Evolutionary conservation across 2,888 invertebrate species (phyloP), one percentile per base, ranked within the genome.

Genomic region (Chrysopilus asiliformis): DNA sequence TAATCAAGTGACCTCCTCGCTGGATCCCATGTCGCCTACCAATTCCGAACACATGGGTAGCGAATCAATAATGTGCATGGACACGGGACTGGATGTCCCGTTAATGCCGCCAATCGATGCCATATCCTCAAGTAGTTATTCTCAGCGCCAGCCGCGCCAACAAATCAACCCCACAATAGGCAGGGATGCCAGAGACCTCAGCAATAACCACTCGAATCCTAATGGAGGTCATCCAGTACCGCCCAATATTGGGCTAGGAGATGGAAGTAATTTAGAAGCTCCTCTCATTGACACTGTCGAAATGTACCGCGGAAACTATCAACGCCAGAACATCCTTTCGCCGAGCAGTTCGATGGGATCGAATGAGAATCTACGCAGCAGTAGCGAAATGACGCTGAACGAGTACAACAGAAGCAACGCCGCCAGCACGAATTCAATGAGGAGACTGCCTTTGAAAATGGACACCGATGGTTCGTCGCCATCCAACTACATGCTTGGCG

Each of bases 381-480:
- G 58, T 19, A 56, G 53, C 4, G 60, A 61, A 40, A 60, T 61
- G 46, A 61, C 60, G 8, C 49, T 61, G 27, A 61, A 61, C 40
- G 60, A 61, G 44, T 61, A 60, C 45, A 60, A 61, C 41, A 55
- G 60, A 20, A 50, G 51, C 26, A 43, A 45, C 19, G 50, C 52
- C 24, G 51, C 37, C 16, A 38, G 25, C 27, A 36, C 16, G n/a
- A 24, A 55, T 37, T 44, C 54, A 41, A 40, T 61, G 36, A 50
- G 59, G 10, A 53, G 58, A 17, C 52, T 55, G 2, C 56, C 58
- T 7, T 47, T 56, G n/a, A 60, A 60, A 40, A 53, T 59, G 24
- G 45, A 45, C 32, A 51, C 57, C 5, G 42, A 54, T 2, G 46
- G 54, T 10, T 40, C 47, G 7, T 38, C 49, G 39, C 47, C 47